These are phyloP conservation scores for Drosophila arizonae DNA, from an alignment of 1,140 invertebrate species.

Conservation along the genomic window DNA sequence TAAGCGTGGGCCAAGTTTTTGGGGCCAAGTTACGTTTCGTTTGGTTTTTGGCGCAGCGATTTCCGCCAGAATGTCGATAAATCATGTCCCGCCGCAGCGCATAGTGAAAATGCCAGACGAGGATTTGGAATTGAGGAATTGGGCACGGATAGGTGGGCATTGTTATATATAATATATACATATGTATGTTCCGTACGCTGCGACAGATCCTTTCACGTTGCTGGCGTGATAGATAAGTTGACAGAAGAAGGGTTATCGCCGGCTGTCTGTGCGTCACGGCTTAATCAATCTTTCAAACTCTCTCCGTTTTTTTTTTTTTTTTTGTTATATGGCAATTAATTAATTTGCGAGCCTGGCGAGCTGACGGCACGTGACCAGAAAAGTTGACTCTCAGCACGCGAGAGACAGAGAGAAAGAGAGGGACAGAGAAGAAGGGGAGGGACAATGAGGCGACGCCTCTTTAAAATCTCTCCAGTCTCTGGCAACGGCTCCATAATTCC, in stretches of 20 bases:
- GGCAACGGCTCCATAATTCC: not conserved
- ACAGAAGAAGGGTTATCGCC: slow-evolving; percentile 57
- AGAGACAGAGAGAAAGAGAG: not conserved
- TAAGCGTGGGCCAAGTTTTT: slow-evolving; percentile 53
- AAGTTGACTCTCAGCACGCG: slow-evolving; percentile 10
- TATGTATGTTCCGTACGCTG: not conserved
- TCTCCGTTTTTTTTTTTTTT: slow-evolving; percentile 22
- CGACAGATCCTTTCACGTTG: slow-evolving; percentile 36
- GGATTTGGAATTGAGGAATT: not conserved
- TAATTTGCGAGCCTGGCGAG: slow-evolving; percentile 57
- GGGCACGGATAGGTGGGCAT: not conserved
- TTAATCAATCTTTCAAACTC: slow-evolving; percentile 63
- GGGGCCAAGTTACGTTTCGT: slow-evolving; percentile 51
- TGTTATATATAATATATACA: not conserved
- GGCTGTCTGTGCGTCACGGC: slow-evolving; percentile 25
- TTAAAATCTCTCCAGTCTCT: slow-evolving; percentile 31
- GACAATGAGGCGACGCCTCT: slow-evolving; percentile 3
- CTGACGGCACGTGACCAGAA: slow-evolving; percentile 57
- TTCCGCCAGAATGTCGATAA: slow-evolving; percentile 78
- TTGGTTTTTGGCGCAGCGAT: slow-evolving; percentile 71
- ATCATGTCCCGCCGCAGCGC: slow-evolving; percentile 49
- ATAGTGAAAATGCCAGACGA: slow-evolving; percentile 47
- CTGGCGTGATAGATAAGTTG: slow-evolving; percentile 79
- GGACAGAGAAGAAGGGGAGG: not conserved
- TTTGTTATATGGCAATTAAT: slow-evolving; percentile 65